Base-by-base conservation (phyloP, 2,113 vertebrate species). In the Neoarius graeffei region DNA sequence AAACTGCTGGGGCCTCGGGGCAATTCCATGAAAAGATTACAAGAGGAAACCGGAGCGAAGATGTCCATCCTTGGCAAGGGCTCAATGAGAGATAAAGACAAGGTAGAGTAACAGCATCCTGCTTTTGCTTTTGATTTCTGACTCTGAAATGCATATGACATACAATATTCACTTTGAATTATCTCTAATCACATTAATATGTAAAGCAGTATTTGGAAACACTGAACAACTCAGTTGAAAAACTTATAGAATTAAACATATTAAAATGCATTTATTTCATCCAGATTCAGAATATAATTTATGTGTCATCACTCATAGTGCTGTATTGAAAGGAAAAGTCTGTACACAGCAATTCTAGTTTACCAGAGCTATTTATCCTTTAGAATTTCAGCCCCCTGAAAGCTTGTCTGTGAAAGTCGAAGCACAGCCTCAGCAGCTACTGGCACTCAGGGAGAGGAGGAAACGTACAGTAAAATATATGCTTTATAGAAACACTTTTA, bases 51-150 rank as follows among this genome's bases (percentile, higher is more conserved):
- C 25, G 98, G 98, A 90, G 98, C 97, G 94, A 99, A 99, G 96
- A 99, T 99, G 98, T 99, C 98, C 90, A 99, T 99, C 93, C 95
- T 99, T 56, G 98, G 98, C 73, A 99, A 99, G 95, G 98, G 98
- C 91, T 99, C 98, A 90, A 99, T 99, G 98, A 97, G 98, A 91
- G 98, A 99, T 93, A 99, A 99, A 97, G 96, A 95, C 88, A 99
- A 99, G 97, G 98, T 99, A 96, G 87, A 90, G 88, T 57, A 35
- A 76, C 89, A 89, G 88, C 15, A 64, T 76, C 77, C 25, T 14
- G 64, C 56, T 74, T 69, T 62, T 52, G 13, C 23, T 87, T 54
- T 30, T 6, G 62, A 0, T 54, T 50, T 42, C 50, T 71, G 19
- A 76, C 25, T 67, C 66, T 81, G 57, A 48, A 60, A 52, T 85